Evolutionary conservation across 2,888 invertebrate genomes (phyloP), one percentile per base, ranked within the genome.

Genomic region (Fissipunctia ypsillon): DNA sequence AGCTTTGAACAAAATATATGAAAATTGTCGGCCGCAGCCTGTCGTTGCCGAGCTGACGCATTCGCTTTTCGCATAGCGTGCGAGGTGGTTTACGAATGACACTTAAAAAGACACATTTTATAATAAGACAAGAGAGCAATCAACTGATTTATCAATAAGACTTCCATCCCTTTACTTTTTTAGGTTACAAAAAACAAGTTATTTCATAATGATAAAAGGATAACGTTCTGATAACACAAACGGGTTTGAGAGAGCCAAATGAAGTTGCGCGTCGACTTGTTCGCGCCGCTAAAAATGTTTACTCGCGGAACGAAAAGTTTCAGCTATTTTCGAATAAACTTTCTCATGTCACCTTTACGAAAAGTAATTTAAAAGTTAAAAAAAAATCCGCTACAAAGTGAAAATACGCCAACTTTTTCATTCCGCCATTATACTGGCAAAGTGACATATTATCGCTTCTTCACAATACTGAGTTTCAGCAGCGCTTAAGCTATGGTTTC

Each of bases 51-150:
- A 57, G 59, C 14, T n/a, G 35, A 35, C 3, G 22, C 57, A 59
- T 7, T 59, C 35, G n/a, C n/a, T 16, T n/a, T 16, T 38, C n/a
- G 9, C 35, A 59, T 59, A 38, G 5, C 16, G 9, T 10, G n/a
- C 1, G 38, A n/a, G 4, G 9, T n/a, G n/a, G 5, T 38, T 14
- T 10, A 12, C 16, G 0, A 64, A 45, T 35, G 7, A 63, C 28
- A 35, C 19, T 19, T 31, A 45, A 31, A 63, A 45, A 41, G 12
- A 64, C 14, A 25, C 43, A 63, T 35, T 25, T 73, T 28, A 48
- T 75, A 48, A 28, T 25, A 28, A 76, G 10, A 45, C n/a, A 54
- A 73, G n/a, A 73, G 66, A 66, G 35, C 52, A 54, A 38, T 54
- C 16, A 28, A 52, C 16, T n/a, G 25, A 64, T 43, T 52, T 65